Base-by-base conservation (phyloP, 2,888 invertebrate species). In the Nipponacmea schrenckii region DNA sequence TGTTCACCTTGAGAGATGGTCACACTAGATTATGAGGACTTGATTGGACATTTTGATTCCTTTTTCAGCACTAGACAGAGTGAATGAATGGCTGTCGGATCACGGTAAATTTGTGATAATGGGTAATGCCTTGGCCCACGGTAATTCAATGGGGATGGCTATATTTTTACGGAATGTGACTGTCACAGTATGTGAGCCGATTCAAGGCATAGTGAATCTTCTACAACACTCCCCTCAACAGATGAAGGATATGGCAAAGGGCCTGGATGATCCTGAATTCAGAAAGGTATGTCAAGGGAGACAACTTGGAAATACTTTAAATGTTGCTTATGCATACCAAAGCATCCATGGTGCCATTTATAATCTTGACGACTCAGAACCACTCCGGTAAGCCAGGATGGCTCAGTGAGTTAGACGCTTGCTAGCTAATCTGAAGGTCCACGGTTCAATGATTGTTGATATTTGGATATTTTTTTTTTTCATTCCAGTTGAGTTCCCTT, bases 41-140 rank as follows among this genome's bases (percentile, higher is more conserved):
- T 14, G n/a, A 1, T 26, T 69, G 46, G 17, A 46, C 31, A 20
- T 20, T 4, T 62, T 39, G 26, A n/a, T n/a, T 39, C 39, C 10
- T 39, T 10, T 39, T 7, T 10, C 39, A 39, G 39, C 39, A 39
- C 10, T 39, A 39, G 39, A 39, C 39, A 39, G 10, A 39, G 39
- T 39, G 8, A 15, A 68, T 15, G 44, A 68, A 10, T 39, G 64
- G 17, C 2, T 77, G 17, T 71, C 73, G 24, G 48, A 71, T 20
- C 73, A 75, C 66, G 81, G 81, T 17, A 72, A 75, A n/a, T 65
- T 75, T 62, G 77, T 81, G 5, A 74, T 75, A 70, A 78, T 76
- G 62, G 72, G 74, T 1, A 68, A 71, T 24, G 76, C 79, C n/a
- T 48, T 65, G 17, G 65, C 39, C 2, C 62, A 65, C 2, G 71